A percentile compares a stretch with the other conserved stretches of the same genome.
These are phyloP conservation scores for Zaprionus davidi DNA, from an alignment of 1,140 invertebrate genomes.

Conservation along the genomic window DNA sequence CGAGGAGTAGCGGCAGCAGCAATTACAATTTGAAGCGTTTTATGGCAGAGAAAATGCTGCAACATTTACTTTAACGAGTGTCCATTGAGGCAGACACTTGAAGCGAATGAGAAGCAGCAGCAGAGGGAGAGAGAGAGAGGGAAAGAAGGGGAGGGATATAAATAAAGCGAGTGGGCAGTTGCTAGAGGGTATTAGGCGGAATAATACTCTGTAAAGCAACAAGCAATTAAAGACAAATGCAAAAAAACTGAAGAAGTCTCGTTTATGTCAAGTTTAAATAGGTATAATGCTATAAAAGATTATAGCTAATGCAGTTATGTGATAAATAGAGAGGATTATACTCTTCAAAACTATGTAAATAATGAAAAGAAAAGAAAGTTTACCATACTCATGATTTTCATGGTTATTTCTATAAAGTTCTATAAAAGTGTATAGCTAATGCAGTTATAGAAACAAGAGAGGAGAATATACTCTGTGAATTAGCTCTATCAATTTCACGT, in stretches of 20 bases:
- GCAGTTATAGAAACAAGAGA: too few relatives aligned
- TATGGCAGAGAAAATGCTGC: constrained; percentile 53
- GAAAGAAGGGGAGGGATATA: constrained; percentile 17
- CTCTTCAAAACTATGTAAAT: too few relatives aligned
- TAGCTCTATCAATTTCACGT: not conserved
- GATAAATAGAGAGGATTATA: not conserved
- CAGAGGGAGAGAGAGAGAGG: constrained; percentile 22
- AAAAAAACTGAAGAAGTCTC: not conserved
- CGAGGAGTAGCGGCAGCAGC: constrained; percentile 1
- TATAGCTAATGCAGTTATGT: not conserved
- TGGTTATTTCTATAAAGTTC: not conserved
- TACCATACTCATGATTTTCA: not conserved
- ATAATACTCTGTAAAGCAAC: not conserved
- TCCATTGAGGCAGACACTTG: constrained; percentile 54
- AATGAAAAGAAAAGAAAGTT: not conserved
- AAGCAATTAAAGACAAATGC: not conserved
- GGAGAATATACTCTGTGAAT: too few relatives aligned
- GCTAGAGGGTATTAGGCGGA: not conserved
- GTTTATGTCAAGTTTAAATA: not conserved
- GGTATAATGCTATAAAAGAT: not conserved
- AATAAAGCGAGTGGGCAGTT: not conserved
- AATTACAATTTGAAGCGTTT: constrained; percentile 55
- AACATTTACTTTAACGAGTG: constrained; percentile 67
- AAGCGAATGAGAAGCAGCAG: not conserved
- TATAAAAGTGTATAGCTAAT: not conserved